phyloP scores from a whole-genome alignment of 2,888 invertebrate genomes.

The Ditylenchus weischeri region DNA sequence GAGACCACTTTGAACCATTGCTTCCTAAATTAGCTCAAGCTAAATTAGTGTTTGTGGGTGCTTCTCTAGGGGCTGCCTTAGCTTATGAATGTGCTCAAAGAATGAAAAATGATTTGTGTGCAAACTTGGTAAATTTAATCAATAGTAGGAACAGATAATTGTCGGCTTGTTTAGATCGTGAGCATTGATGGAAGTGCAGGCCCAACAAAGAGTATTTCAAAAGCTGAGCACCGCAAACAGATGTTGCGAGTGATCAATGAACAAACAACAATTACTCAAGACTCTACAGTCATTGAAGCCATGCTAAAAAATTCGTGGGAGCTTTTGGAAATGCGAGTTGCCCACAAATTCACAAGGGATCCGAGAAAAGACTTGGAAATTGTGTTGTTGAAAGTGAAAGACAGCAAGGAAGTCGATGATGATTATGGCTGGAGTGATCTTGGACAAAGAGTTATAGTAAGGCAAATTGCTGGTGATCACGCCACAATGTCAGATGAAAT shows the following conservation, averaged over 20 bases:
- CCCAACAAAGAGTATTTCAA: background rate
- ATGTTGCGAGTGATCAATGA: background rate
- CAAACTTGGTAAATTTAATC: background rate
- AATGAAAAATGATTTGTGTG: background rate
- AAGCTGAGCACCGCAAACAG: slow-evolving; percentile 18
- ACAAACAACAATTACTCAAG: background rate
- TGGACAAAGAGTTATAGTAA: no score
- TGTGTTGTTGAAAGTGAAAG: background rate
- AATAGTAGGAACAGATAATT: background rate
- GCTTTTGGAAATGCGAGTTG: slow-evolving; percentile 1
- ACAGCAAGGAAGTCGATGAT: background rate
- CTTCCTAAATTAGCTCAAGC: background rate
- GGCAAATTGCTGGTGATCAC: no score
- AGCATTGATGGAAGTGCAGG: slow-evolving; percentile 24
- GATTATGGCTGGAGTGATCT: slow-evolving; percentile 3
- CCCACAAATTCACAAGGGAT: background rate
- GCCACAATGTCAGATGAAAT: no score
- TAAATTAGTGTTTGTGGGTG: slow-evolving; percentile 23
- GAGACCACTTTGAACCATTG: background rate
- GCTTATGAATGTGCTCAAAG: slow-evolving; percentile 18
- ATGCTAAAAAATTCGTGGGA: slow-evolving; percentile 20
- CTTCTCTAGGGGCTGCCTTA: slow-evolving; percentile 30
- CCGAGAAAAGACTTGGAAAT: background rate
- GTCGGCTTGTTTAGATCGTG: background rate
- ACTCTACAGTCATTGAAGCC: slow-evolving; percentile 1